These are phyloP conservation scores for Alligator sinensis DNA, from an alignment of 2,113 vertebrate species.

Conservation along the genomic window DNA sequence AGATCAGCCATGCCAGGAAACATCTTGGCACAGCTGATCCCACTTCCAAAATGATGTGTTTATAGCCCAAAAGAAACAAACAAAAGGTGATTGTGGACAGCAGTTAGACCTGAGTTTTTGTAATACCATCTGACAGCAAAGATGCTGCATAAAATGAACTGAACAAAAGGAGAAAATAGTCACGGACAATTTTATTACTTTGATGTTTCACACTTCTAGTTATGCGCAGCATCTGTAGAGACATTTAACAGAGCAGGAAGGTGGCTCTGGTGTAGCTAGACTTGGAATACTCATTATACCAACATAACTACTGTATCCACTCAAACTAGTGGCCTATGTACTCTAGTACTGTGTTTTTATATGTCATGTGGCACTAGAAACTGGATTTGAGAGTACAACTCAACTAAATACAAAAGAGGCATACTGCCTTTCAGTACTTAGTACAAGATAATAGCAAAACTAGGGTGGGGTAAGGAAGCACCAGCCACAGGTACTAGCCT, in stretches of 20 bases:
- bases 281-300: neutral
- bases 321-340: too few relatives aligned
- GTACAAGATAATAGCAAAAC: too few relatives aligned
- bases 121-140: neutral
- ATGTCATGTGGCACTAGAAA: too few relatives aligned
- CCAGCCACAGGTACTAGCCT: too few relatives aligned
- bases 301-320: neutral
- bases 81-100: neutral
- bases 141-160: neutral
- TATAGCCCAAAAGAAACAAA: neutral
- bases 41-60: too few relatives aligned
- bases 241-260: rapidly evolving
- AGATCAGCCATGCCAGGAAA: too few relatives aligned
- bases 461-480: too few relatives aligned
- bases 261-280: neutral
- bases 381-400: too few relatives aligned
- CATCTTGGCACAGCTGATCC: too few relatives aligned
- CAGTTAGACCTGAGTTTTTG: neutral
- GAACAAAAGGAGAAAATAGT: neutral
- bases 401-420: too few relatives aligned
- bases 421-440: too few relatives aligned
- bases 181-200: neutral
- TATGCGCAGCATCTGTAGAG: neutral
- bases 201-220: neutral
- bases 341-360: neutral